phyloP scores from a whole-genome alignment of 1,140 invertebrate species.

The Bombus soroeensis region DNA sequence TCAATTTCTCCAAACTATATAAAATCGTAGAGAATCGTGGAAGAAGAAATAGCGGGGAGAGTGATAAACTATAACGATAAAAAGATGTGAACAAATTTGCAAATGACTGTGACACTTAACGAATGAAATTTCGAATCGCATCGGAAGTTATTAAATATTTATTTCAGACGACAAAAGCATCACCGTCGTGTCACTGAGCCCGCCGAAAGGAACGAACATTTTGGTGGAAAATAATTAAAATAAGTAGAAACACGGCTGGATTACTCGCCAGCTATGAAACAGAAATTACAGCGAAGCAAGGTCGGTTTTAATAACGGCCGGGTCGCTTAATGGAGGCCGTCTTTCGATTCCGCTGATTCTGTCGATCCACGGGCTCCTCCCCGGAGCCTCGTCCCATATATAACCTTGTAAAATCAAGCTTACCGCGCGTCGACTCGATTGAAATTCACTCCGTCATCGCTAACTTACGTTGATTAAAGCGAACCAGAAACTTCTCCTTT shows the following conservation, averaged over 20 bases:
- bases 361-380: background rate
- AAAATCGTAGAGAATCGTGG: background rate
- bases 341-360: slow-evolving; percentile 15
- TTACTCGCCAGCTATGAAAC: background rate
- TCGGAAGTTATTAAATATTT: too few species aligned
- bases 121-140: too few species aligned
- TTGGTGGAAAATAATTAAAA: background rate
- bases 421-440: slow-evolving; percentile 8
- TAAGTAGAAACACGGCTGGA: background rate
- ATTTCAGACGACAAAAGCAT: background rate
- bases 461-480: slow-evolving; percentile 42
- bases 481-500: background rate
- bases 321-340: slow-evolving; percentile 7
- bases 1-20: background rate
- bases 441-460: slow-evolving; percentile 41
- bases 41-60: too few species aligned
- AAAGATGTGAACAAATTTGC: too few species aligned
- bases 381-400: background rate
- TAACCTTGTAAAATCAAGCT: slow-evolving; percentile 7
- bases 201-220: too few species aligned
- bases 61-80: too few species aligned
- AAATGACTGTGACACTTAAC: too few species aligned
- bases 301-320: slow-evolving; percentile 9
- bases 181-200: background rate
- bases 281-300: background rate